phyloP scores from a whole-genome alignment of 2,113 vertebrate species.

The Mustela nigripes region DNA sequence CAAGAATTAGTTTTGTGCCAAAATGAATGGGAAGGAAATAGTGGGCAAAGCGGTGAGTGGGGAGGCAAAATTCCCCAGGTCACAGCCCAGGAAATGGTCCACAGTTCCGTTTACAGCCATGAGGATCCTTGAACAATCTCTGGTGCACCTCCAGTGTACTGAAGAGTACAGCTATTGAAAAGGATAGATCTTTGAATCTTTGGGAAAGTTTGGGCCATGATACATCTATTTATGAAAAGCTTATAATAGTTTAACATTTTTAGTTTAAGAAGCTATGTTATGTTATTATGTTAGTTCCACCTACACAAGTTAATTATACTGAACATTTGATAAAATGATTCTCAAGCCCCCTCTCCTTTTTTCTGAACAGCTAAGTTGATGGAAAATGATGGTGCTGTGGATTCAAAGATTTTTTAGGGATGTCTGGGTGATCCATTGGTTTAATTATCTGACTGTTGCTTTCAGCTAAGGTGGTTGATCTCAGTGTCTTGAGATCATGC shows the following conservation, averaged over 20 bases:
- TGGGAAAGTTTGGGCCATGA: neutral
- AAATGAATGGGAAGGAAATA: neutral
- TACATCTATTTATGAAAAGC: neutral
- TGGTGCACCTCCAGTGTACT: neutral
- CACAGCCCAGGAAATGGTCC: neutral
- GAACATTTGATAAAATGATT: neutral
- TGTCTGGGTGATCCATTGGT: neutral
- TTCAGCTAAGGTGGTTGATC: neutral
- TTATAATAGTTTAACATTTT: neutral
- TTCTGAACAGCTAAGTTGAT: neutral
- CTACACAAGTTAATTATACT: neutral
- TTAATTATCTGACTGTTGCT: neutral
- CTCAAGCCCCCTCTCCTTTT: neutral
- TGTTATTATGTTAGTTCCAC: neutral
- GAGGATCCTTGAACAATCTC: accelerated
- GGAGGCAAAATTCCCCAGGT: neutral
- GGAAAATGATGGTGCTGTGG: neutral
- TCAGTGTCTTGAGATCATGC: neutral
- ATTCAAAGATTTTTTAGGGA: neutral
- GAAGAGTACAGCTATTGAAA: neutral
- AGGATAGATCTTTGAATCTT: neutral
- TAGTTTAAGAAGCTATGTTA: neutral
- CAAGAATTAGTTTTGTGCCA: neutral
- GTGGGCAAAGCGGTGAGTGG: neutral
- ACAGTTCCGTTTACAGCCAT: accelerated